Evolutionary conservation across 2,797 vertebrate species (phyloP).

Genomic region (Acropternis orthonyx): DNA sequence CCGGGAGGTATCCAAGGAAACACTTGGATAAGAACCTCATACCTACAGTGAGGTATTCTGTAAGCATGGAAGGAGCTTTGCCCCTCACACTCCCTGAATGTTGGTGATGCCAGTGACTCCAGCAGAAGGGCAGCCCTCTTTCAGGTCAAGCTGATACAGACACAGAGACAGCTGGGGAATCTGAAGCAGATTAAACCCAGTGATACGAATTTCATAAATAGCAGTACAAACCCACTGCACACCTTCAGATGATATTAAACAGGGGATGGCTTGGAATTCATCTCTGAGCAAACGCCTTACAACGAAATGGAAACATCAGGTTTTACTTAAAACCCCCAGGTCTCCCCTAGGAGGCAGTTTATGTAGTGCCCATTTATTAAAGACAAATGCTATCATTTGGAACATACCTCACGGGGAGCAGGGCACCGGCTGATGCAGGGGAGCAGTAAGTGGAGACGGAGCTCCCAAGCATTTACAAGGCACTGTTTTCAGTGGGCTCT

Average conservation of each 20-base stretch:
- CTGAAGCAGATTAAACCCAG: constrained; percentile 9
- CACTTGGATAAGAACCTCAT: not conserved
- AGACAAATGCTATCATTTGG: constrained; percentile 57
- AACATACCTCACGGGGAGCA: not conserved
- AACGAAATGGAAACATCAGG: constrained; percentile 48
- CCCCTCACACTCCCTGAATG: not conserved
- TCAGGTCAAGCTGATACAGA: not conserved
- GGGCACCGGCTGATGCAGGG: not conserved
- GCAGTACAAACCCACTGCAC: not conserved
- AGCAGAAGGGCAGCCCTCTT: not conserved
- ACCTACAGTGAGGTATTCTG: not conserved
- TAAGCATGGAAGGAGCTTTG: not conserved
- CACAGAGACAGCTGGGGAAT: not conserved
- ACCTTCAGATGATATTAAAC: constrained; percentile 41
- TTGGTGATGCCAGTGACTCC: not conserved
- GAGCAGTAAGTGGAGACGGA: constrained; percentile 10
- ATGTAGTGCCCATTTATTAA: constrained; percentile 56
- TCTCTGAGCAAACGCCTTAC: not conserved
- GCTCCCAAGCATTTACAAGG: not conserved
- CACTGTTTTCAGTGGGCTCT: not conserved
- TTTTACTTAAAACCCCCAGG: constrained; percentile 31
- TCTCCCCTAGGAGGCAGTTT: constrained; percentile 43
- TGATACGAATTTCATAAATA: not conserved
- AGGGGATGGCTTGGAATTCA: constrained; percentile 1
- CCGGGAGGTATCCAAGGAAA: not conserved